A percentile compares a stretch with the other conserved stretches of the same genome.
phyloP scores from a whole-genome alignment of 2,113 vertebrate species.

The Nothobranchius kuhntae region DNA sequence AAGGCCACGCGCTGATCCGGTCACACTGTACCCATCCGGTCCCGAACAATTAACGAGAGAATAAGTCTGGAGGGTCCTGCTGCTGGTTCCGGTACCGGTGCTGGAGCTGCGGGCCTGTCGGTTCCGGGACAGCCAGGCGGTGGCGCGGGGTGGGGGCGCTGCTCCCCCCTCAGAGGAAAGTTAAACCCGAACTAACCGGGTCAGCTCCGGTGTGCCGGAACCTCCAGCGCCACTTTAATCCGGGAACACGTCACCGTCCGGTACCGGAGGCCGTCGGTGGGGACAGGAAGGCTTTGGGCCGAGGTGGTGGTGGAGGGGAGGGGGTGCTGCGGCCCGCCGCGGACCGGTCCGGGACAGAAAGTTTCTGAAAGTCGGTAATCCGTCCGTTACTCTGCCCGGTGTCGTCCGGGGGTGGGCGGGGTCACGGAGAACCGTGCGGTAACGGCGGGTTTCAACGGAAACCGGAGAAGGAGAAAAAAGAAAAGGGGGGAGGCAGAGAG shows the following conservation, averaged over 20 bases:
- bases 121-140: conserved; percentile 41
- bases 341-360: conserved; percentile 20
- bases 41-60: not conserved
- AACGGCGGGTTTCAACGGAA: conserved; percentile 16
- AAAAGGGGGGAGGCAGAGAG: conserved; percentile 11
- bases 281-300: conserved; percentile 1
- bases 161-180: conserved; percentile 22
- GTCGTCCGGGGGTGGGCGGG: not conserved
- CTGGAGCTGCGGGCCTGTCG: conserved; percentile 35
- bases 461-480: not conserved
- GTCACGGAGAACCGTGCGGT: not conserved
- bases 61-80: not conserved
- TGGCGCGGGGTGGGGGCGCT: conserved; percentile 41
- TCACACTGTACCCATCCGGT: conserved; percentile 35
- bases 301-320: conserved; percentile 3
- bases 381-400: not conserved
- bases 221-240: not conserved
- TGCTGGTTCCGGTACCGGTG: not conserved
- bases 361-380: conserved; percentile 27
- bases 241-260: not conserved
- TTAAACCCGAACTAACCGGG: not conserved
- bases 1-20: conserved; percentile 8
- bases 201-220: conserved; percentile 15
- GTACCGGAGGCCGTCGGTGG: conserved; percentile 1
- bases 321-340: conserved; percentile 31